Evolutionary conservation across 2,888 invertebrate species (phyloP).

Genomic region (Acrobasis suavella): DNA sequence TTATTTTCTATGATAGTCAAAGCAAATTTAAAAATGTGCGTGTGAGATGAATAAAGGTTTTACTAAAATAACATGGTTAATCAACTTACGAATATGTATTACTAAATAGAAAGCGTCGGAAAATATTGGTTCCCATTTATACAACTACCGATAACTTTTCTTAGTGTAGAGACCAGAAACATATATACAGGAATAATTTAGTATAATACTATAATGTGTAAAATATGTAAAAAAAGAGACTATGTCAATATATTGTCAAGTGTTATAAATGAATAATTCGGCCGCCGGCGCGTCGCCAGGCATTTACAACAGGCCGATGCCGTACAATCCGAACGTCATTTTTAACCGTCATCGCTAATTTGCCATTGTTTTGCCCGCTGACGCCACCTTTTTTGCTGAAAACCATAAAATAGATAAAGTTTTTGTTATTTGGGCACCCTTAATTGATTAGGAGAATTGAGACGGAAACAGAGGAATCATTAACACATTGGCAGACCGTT

Average conservation of each 20-base stretch:
- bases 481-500: constrained; percentile 42
- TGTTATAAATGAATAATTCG: constrained; percentile 57
- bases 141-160: too few species aligned
- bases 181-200: too few species aligned
- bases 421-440: constrained; percentile 62
- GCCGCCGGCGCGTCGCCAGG: constrained; percentile 43
- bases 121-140: too few species aligned
- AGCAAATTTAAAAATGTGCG: too few species aligned
- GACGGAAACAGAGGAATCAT: constrained; percentile 35
- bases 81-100: too few species aligned
- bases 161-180: too few species aligned
- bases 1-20: too few species aligned
- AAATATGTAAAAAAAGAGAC: constrained; percentile 27
- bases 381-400: constrained; percentile 76
- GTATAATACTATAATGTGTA: not conserved
- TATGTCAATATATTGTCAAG: constrained; percentile 36
- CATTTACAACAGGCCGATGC: constrained; percentile 49
- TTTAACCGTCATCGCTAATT: constrained; percentile 81
- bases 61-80: too few species aligned
- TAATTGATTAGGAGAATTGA: constrained; percentile 67
- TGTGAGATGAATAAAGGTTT: too few species aligned
- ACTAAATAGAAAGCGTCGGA: too few species aligned
- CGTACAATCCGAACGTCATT: constrained; percentile 67
- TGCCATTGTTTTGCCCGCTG: constrained; percentile 77
- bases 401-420: constrained; percentile 79